Percentiles rank a stretch among this genome's conserved stretches.
phyloP scores from a whole-genome alignment of 2,797 vertebrate species.

The Erpetoichthys calabaricus region DNA sequence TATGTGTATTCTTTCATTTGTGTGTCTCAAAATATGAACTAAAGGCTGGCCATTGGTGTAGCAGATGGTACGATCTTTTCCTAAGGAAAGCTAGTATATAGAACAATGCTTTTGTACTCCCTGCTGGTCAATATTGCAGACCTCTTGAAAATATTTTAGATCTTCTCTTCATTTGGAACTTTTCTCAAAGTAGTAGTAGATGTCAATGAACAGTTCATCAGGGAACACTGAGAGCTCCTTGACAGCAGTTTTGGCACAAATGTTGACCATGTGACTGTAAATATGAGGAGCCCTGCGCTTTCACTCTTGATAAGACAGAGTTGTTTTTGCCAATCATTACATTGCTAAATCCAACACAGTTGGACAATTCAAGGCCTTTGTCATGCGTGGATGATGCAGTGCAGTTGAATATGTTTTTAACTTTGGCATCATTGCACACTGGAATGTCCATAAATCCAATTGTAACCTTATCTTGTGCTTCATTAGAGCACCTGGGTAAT shows the following conservation, averaged over 20 bases:
- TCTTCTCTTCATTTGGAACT: conserved; percentile 19
- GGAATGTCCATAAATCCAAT: no score
- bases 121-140: conserved; percentile 16
- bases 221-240: conserved; percentile 19
- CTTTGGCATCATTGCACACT: no score
- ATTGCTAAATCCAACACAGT: no score
- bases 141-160: conserved; percentile 18
- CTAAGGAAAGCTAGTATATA: conserved; percentile 19
- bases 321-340: no score
- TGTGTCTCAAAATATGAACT: conserved; percentile 20
- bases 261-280: conserved; percentile 19
- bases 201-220: conserved; percentile 18
- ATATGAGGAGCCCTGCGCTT: conserved; percentile 20
- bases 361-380: no score
- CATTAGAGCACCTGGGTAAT: no score
- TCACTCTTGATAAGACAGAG: conserved; percentile 24
- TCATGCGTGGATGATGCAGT: no score
- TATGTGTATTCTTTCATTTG: conserved; percentile 14
- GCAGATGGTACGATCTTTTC: conserved; percentile 17
- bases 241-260: conserved; percentile 20
- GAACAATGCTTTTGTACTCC: conserved; percentile 18
- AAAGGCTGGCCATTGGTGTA: conserved; percentile 15
- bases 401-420: no score
- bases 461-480: no score
- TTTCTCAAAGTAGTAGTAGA: conserved; percentile 25